A percentile compares a stretch with the other conserved stretches of the same genome.
These are phyloP conservation scores for rat (Rattus norvegicus) DNA, from an alignment of 2,113 vertebrate species.

Conservation along the genomic window GRCr8 NC_086029.1:15634001-15634500, in stretches of 20 bases:
- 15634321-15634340: not conserved
- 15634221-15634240: not conserved
- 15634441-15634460: not conserved
- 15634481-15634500: not conserved
- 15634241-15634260: slow-evolving; percentile 33
- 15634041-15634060: not conserved
- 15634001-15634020: not conserved
- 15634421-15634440: not conserved
- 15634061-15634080: not conserved
- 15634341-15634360: slow-evolving; percentile 47
- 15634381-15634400: not conserved
- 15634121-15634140: not conserved
- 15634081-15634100: not conserved
- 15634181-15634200: not conserved
- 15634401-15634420: not conserved
- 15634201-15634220: not conserved
- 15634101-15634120: not conserved
- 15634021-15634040: not conserved
- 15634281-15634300: not conserved
- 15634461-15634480: not conserved
- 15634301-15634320: not conserved
- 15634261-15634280: slow-evolving; percentile 49
- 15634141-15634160: not conserved
- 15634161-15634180: not conserved
- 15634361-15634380: not conserved